phyloP scores from a whole-genome alignment of 2,113 vertebrate genomes.

The Sapajus apella region DNA sequence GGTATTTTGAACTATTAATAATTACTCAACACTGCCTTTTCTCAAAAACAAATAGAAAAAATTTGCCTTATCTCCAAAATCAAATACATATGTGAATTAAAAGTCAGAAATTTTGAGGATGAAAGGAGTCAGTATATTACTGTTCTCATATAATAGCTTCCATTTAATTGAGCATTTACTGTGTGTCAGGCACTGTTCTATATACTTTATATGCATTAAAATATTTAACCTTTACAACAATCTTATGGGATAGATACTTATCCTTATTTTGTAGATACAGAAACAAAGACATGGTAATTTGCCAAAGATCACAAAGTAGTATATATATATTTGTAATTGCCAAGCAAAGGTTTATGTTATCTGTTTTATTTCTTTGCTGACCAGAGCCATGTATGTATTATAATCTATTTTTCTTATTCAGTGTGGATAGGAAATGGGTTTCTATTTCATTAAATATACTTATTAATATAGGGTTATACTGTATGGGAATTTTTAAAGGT shows the following conservation, averaged over 20 bases:
- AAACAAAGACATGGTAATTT: constrained; percentile 15
- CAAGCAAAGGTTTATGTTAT: background rate
- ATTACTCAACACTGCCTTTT: constrained; percentile 26
- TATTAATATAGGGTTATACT: background rate
- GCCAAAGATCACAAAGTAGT: background rate
- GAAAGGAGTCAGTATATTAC: background rate
- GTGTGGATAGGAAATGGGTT: background rate
- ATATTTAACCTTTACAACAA: constrained; percentile 10
- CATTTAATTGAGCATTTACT: constrained; percentile 11
- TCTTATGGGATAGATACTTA: background rate
- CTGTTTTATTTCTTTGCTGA: constrained; percentile 39
- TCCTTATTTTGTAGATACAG: background rate
- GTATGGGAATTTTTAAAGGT: constrained; percentile 1
- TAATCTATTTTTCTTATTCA: constrained; percentile 40
- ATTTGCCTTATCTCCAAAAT: background rate
- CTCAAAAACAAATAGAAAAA: constrained; percentile 33
- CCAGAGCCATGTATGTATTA: constrained; percentile 18
- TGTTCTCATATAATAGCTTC: background rate
- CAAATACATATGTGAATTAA: constrained; percentile 13
- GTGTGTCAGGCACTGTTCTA: background rate
- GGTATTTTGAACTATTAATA: constrained; percentile 10
- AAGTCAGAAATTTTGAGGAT: constrained; percentile 44
- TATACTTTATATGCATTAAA: constrained; percentile 8
- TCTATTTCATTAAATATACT: constrained; percentile 46
- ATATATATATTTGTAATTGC: background rate